These are phyloP conservation scores for Nemurella pictetii DNA, from an alignment of 2,888 invertebrate species.

Conservation along the genomic window DNA sequence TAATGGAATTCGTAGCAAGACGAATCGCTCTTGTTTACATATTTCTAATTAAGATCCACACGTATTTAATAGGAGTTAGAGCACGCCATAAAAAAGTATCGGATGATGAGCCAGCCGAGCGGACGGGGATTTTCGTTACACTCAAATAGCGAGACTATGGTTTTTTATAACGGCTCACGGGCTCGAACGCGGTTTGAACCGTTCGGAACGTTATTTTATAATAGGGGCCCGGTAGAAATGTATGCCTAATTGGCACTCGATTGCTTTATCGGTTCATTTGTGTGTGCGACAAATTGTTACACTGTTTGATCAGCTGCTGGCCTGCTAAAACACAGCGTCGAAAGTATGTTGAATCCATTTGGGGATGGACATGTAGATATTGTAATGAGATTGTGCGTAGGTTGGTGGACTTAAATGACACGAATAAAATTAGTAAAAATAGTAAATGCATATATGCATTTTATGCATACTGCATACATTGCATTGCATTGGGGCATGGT, in stretches of 20 bases:
- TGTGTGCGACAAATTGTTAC: neutral
- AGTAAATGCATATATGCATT: too few species aligned
- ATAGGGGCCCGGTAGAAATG: neutral
- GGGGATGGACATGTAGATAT: too few species aligned
- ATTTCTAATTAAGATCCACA: slow-evolving; percentile 26
- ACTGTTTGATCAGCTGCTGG: too few species aligned
- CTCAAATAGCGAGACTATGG: neutral
- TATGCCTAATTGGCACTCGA: neutral
- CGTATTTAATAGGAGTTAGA: slow-evolving; percentile 1
- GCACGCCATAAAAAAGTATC: slow-evolving; percentile 2
- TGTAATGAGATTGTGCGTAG: too few species aligned
- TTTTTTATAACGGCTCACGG: neutral
- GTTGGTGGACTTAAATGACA: too few species aligned
- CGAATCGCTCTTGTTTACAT: slow-evolving; percentile 32
- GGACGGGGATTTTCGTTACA: neutral
- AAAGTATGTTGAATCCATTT: too few species aligned
- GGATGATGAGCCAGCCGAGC: neutral
- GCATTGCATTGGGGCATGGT: too few species aligned
- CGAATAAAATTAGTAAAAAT: too few species aligned
- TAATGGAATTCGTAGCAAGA: slow-evolving; percentile 30
- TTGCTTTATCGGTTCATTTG: neutral
- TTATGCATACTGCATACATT: too few species aligned
- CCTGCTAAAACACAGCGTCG: too few species aligned
- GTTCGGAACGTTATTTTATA: neutral
- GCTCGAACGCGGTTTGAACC: neutral